A percentile compares a stretch with the other conserved stretches of the same genome.
These are phyloP conservation scores for Scopus umbretta DNA, from an alignment of 2,113 vertebrate genomes.

Conservation along the genomic window DNA sequence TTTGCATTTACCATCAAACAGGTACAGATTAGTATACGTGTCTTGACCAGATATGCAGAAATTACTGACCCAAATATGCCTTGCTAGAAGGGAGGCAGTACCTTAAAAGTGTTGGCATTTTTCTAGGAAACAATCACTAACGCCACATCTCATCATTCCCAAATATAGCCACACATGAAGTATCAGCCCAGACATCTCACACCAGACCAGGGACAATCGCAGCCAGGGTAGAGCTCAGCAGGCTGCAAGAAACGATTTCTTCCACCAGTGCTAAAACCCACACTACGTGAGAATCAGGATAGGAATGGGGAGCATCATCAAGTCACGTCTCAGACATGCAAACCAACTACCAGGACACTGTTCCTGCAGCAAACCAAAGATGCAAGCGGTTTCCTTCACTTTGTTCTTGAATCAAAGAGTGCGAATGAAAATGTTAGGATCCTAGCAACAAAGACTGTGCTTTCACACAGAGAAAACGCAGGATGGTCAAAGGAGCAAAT, in stretches of 20 bases:
- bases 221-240: not conserved
- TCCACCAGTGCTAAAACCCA: not conserved
- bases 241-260: not conserved
- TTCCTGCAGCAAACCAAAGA: not conserved
- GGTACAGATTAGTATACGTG: not conserved
- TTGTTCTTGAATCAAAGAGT: not conserved
- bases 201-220: not conserved
- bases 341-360: not conserved
- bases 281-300: not conserved
- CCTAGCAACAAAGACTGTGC: not conserved
- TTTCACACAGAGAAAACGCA: not conserved
- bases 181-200: not conserved
- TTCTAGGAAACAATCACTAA: not conserved
- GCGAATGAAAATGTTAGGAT: not conserved
- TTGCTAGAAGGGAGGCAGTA: not conserved
- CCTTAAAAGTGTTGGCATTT: not conserved
- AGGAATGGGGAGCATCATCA: not conserved
- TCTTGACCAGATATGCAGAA: not conserved
- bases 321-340: not conserved
- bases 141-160: not conserved
- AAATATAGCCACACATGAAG: not conserved
- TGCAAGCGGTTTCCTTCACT: not conserved
- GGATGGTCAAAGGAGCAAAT: not conserved
- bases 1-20: not conserved
- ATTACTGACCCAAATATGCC: not conserved